Base-by-base conservation (phyloP, 2,797 vertebrate species). In the Phoeniculus purpureus region DNA sequence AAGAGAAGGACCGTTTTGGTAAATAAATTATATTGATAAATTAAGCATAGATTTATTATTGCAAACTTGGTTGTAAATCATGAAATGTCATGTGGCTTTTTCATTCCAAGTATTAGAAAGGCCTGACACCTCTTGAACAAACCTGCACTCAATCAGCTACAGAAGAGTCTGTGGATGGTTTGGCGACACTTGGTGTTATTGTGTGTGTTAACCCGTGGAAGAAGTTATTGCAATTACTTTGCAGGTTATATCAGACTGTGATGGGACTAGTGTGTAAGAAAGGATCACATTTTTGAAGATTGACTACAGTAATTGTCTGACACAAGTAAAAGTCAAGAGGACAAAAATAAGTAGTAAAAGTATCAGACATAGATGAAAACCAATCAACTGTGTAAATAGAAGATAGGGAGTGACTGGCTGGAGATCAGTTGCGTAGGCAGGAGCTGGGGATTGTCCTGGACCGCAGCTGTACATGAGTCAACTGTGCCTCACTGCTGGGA, bases 21-120 rank as follows among this genome's bases (percentile, higher is more conserved):
- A 80, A 85, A 61, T 61, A 75, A 85, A 45, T 66, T 59, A 60
- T 47, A 54, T 26, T 64, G 74, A 87, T 85, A 67, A 89, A 92
- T 73, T 60, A 75, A 34, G 50, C 7, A 52, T 59, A 68, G 60
- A 65, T 78, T 10, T 17, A 20, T 74, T 80, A 65, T 17, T 17
- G 9, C 61, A 77, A 67, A 79, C 25, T 67, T 15, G 48, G 31
- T 12, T 72, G 16, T 86, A 90, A 87, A 88, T 81, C 56, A 62
- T 18, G 12, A 48, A 56, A 29, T n/a, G 37, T 26, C 26, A 58
- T 0, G 0, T 20, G 17, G 66, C 31, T 47, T 45, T 81, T 79
- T 76, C 31, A 48, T 76, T 81, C 54, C n/a, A 64, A 58, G 20
- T 27, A 50, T 59, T 83, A 32, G 27, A 84, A 81, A 87, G 25